A percentile compares a stretch with the other conserved stretches of the same genome.
Conservation (phyloP, 2,888 invertebrate genomes). For the Selenia dentaria region DNA sequence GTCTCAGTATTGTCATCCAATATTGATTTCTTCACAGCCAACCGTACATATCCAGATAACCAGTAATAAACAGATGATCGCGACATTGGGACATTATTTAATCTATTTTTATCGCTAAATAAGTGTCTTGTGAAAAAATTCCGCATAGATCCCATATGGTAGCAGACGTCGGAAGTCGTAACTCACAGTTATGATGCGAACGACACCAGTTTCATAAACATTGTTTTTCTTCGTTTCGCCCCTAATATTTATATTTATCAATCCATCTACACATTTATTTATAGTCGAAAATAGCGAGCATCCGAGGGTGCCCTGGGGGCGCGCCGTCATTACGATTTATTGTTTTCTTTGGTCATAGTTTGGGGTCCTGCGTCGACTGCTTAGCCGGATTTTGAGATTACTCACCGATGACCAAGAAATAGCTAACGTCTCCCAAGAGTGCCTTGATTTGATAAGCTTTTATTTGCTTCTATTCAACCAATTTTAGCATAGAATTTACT, state of each 20-base stretch:
- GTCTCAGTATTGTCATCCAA: no score
- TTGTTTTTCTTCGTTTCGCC: conserved; percentile 84
- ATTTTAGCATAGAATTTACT: no score
- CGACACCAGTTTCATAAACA: conserved; percentile 85
- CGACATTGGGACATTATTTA: conserved; percentile 34
- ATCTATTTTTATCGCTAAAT: conserved; percentile 55
- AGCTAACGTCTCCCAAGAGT: conserved; percentile 48
- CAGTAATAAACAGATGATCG: no score
- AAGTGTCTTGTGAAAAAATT: conserved; percentile 63
- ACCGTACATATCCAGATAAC: no score
- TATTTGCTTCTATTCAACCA: no score
- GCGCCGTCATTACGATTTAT: conserved; percentile 80
- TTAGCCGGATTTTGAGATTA: conserved; percentile 65
- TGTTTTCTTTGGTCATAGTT: conserved; percentile 80
- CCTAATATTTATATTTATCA: conserved; percentile 85
- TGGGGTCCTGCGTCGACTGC: conserved; percentile 60
- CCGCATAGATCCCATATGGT: conserved; percentile 72
- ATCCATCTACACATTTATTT: conserved; percentile 85
- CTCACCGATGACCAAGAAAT: conserved; percentile 51
- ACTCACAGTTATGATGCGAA: conserved; percentile 83
- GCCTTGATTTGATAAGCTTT: conserved; percentile 32
- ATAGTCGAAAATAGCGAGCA: conserved; percentile 81
- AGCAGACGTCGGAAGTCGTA: conserved; percentile 82
- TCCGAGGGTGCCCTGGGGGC: conserved; percentile 78
- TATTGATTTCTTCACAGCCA: no score